Percentiles rank a stretch among this genome's conserved stretches.
Evolutionary conservation across 2,797 vertebrate species (phyloP).

Genomic region (Urophycis tenuis): DNA sequence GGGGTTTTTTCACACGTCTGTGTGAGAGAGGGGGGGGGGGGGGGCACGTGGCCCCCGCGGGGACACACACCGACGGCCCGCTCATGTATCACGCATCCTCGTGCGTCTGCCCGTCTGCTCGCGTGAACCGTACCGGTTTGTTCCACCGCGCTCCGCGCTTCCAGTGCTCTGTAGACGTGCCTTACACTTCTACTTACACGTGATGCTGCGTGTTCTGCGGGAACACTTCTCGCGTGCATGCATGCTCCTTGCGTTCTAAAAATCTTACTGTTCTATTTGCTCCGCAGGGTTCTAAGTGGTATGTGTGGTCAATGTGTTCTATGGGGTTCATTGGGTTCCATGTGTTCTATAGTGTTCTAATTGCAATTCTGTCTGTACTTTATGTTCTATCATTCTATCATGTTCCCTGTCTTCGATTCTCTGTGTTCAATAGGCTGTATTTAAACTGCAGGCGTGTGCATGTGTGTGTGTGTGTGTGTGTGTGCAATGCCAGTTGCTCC

Average conservation of each 20-base stretch:
- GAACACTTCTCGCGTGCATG: background rate
- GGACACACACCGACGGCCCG: constrained; percentile 49
- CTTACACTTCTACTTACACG: no score
- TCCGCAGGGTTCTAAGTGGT: no score
- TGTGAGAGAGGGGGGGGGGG: constrained; percentile 28
- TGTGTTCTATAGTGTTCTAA: no score
- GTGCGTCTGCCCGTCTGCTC: background rate
- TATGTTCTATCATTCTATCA: background rate
- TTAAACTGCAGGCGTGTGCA: background rate
- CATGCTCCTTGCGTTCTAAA: background rate
- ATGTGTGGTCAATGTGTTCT: background rate
- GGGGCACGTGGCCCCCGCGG: constrained; percentile 35
- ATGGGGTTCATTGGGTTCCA: background rate
- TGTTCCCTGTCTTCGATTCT: background rate
- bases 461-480: background rate
- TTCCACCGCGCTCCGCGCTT: no score
- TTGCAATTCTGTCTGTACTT: no score
- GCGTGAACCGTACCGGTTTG: no score
- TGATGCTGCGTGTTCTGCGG: background rate
- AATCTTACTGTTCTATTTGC: no score
- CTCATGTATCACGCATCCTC: background rate
- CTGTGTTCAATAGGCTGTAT: background rate
- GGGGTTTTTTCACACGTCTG: constrained; percentile 63
- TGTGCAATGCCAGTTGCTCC: background rate
- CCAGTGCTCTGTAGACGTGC: no score